Evolutionary conservation across 2,888 invertebrate species (phyloP).

Genomic region (Eristalis arbustorum): DNA sequence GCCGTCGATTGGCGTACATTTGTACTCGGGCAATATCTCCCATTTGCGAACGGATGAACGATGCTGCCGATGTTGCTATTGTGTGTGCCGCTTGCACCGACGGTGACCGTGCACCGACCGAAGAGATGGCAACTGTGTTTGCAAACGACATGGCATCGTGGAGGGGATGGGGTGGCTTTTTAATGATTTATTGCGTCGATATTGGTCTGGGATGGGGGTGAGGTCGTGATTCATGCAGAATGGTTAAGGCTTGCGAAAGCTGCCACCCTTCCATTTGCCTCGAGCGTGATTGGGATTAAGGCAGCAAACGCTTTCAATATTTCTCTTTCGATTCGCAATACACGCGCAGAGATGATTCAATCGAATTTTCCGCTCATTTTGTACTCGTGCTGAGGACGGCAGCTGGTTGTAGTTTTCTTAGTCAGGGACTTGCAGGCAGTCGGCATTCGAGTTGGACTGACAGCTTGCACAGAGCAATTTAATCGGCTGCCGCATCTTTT

Average conservation of each 20-base stretch:
- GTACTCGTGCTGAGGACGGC: background rate
- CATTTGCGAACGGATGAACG: slow-evolving; percentile 36
- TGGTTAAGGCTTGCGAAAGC: background rate
- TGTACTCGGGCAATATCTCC: slow-evolving; percentile 15
- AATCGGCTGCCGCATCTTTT: too few relatives aligned
- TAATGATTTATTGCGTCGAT: slow-evolving; percentile 21
- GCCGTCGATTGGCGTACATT: slow-evolving; percentile 56
- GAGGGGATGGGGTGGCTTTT: background rate
- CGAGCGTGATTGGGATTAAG: background rate
- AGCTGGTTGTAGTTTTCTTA: too few relatives aligned
- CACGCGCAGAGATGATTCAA: background rate
- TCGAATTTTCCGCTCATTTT: background rate
- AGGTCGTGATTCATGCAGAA: background rate
- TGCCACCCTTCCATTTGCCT: background rate
- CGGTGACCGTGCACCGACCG: background rate
- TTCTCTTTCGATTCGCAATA: background rate
- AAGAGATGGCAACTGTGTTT: background rate
- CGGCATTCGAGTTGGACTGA: too few relatives aligned
- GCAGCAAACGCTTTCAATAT: background rate
- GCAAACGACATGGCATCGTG: background rate
- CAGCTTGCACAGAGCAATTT: too few relatives aligned
- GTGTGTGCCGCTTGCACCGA: slow-evolving; percentile 4
- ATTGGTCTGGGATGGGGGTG: background rate
- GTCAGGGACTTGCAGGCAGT: too few relatives aligned
- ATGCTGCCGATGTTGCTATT: slow-evolving; percentile 22